A percentile compares a stretch with the other conserved stretches of the same genome.
These are phyloP conservation scores for Drosophila neutralis DNA, from an alignment of 2,888 invertebrate genomes.

Conservation along the genomic window DNA sequence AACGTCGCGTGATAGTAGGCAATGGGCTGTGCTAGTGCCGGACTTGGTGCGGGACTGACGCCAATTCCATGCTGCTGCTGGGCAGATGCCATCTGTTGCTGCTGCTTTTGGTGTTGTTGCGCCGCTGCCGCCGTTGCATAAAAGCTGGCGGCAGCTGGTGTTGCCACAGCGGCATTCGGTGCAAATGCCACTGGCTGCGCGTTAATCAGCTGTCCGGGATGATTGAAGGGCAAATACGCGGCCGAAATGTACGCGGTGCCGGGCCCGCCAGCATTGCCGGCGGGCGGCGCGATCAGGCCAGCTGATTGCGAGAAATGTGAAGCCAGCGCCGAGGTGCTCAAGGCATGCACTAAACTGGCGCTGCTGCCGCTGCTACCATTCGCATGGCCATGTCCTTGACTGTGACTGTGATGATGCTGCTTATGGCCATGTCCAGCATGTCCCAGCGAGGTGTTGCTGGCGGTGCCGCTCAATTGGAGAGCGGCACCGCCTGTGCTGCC, in stretches of 20 bases:
- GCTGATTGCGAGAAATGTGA: slow-evolving; percentile 62
- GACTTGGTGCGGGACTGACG: slow-evolving; percentile 22
- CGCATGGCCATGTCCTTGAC: slow-evolving; percentile 36
- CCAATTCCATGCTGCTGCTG: slow-evolving; percentile 44
- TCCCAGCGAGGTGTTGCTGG: slow-evolving; percentile 61
- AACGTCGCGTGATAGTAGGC: slow-evolving; percentile 41
- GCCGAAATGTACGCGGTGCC: slow-evolving; percentile 41
- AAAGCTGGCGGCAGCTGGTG: slow-evolving; percentile 32
- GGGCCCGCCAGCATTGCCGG: slow-evolving; percentile 28
- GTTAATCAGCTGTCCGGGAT: slow-evolving; percentile 44
- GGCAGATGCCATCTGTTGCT: slow-evolving; percentile 31
- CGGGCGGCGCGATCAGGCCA: slow-evolving; percentile 64
- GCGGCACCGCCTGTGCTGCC: slow-evolving; percentile 67
- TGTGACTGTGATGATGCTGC: slow-evolving; percentile 38
- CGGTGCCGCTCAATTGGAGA: slow-evolving; percentile 72
- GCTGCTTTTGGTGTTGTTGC: slow-evolving; percentile 46
- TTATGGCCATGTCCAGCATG: slow-evolving; percentile 48
- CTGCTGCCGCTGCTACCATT: slow-evolving; percentile 50
- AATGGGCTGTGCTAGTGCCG: slow-evolving; percentile 33
- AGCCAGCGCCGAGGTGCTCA: slow-evolving; percentile 52
- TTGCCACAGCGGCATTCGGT: slow-evolving; percentile 44
- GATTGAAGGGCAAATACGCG: slow-evolving; percentile 54
- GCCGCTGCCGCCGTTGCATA: slow-evolving; percentile 32
- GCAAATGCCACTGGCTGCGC: slow-evolving; percentile 52
- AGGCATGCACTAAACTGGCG: slow-evolving; percentile 53